Conservation (phyloP, 1,140 invertebrate genomes). For the Calephelis nemesis region DNA sequence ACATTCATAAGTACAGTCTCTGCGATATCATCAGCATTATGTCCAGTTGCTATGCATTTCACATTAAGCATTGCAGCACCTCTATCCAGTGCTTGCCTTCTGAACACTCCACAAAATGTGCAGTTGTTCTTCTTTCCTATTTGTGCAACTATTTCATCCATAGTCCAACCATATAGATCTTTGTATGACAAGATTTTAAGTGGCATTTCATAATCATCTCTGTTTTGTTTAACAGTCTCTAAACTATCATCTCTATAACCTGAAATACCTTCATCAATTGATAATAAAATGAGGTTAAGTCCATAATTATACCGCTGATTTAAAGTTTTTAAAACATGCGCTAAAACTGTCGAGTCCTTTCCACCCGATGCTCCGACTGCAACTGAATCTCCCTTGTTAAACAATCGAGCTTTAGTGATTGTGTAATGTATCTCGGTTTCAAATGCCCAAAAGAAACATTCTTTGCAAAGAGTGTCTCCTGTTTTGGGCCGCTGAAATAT, state of each 20-base stretch:
- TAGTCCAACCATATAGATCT: slow-evolving; percentile 99
- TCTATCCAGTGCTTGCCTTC: slow-evolving; percentile 96
- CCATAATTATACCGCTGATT: slow-evolving; percentile 96
- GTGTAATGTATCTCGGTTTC: slow-evolving; percentile 98
- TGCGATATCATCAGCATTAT: slow-evolving; percentile 99
- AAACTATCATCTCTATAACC: slow-evolving; percentile 99
- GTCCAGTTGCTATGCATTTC: slow-evolving; percentile 97
- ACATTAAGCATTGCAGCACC: slow-evolving; percentile 93
- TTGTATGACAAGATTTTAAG: slow-evolving; percentile 98
- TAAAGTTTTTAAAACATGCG: slow-evolving; percentile 93
- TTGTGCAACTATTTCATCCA: slow-evolving; percentile 98
- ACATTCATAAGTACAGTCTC: slow-evolving; percentile 99
- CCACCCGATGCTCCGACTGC: slow-evolving; percentile 98
- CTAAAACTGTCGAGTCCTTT: slow-evolving; percentile 99
- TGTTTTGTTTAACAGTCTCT: slow-evolving; percentile 97
- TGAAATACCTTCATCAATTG: slow-evolving; percentile 99
- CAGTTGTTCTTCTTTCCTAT: slow-evolving; percentile 99
- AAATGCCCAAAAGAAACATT: slow-evolving; percentile 97
- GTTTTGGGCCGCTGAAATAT: slow-evolving; percentile 90
- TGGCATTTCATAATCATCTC: slow-evolving; percentile 95
- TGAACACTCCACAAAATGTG: slow-evolving; percentile 98
- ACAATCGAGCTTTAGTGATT: slow-evolving; percentile 91
- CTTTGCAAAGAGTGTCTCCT: slow-evolving; percentile 94
- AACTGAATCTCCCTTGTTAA: slow-evolving; percentile 92
- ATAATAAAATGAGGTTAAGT: slow-evolving; percentile 94